A percentile compares a stretch with the other conserved stretches of the same genome.
Evolutionary conservation across 1,140 invertebrate genomes (phyloP).

Genomic region (Euura saliciscinereae): DNA sequence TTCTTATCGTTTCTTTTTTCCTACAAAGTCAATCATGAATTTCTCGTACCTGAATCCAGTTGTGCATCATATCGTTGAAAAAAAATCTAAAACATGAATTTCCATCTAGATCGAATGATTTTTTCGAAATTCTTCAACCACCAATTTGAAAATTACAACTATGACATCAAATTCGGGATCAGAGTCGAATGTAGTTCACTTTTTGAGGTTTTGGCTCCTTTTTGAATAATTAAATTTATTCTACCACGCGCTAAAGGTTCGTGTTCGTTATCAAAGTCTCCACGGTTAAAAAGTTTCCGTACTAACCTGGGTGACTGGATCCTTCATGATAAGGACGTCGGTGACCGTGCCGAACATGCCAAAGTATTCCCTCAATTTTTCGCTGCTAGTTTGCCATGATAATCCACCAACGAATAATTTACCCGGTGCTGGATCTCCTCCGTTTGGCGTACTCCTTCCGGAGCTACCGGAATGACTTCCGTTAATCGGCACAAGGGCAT

Average conservation of each 20-base stretch:
- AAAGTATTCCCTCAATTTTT: constrained; percentile 89
- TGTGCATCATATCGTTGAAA: too few relatives aligned
- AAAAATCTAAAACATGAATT: too few relatives aligned
- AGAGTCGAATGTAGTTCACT: neutral
- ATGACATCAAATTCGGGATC: too few relatives aligned
- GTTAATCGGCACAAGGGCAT: constrained; percentile 64
- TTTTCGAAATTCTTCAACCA: too few relatives aligned
- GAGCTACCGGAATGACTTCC: constrained; percentile 70
- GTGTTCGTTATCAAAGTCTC: too few relatives aligned
- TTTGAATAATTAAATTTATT: neutral
- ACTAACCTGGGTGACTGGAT: constrained; percentile 88
- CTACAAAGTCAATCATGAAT: too few relatives aligned
- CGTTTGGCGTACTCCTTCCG: constrained; percentile 75
- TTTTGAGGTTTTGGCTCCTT: neutral
- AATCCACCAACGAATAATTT: constrained; percentile 91
- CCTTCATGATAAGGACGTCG: constrained; percentile 94
- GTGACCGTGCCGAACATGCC: constrained; percentile 89
- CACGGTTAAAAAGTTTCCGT: too few relatives aligned
- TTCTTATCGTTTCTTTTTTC: too few relatives aligned
- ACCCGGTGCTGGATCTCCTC: constrained; percentile 78
- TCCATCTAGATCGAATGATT: too few relatives aligned
- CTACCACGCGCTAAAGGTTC: too few relatives aligned
- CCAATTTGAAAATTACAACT: too few relatives aligned
- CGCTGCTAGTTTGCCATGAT: constrained; percentile 90
- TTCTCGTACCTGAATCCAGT: too few relatives aligned